Percentiles rank a stretch among this genome's conserved stretches.
These are phyloP conservation scores for silkworm (Bombyx mori) DNA, from an alignment of 1,140 invertebrate genomes.

Conservation along the genomic window ASM3026992v2 NC_085117.1:14893501-14894000, in stretches of 20 bases:
- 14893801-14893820: conserved; percentile 62
- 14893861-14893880: conserved; percentile 63
- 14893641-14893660: neutral
- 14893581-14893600: conserved; percentile 48
- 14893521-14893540: conserved; percentile 54
- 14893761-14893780: conserved; percentile 60
- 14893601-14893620: conserved; percentile 57
- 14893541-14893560: conserved; percentile 65
- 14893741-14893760: conserved; percentile 57
- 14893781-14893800: conserved; percentile 67
- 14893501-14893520: conserved; percentile 34
- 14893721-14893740: conserved; percentile 6
- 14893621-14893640: conserved; percentile 41
- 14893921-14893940: conserved; percentile 16
- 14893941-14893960: no score
- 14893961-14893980: conserved; percentile 3
- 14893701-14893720: neutral
- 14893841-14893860: conserved; percentile 63
- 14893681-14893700: no score
- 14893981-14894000: neutral
- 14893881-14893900: conserved; percentile 59
- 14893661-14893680: no score
- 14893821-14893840: conserved; percentile 66
- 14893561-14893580: conserved; percentile 65
- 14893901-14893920: conserved; percentile 26